phyloP scores from a whole-genome alignment of 2,888 invertebrate species.

The Pseudococcus jackbeardsleyi region DNA sequence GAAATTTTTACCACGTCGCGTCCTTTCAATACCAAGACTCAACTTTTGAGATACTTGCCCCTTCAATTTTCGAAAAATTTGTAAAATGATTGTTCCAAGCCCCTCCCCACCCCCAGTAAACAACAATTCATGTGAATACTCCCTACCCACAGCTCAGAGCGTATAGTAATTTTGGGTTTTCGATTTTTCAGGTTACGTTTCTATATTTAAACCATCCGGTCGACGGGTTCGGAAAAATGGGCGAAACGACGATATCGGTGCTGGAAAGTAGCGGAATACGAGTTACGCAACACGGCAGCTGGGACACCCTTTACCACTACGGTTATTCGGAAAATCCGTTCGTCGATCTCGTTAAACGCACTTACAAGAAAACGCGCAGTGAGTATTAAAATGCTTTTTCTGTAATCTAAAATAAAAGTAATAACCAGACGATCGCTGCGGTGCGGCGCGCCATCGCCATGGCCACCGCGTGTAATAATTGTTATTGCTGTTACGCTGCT shows the following conservation, averaged over 20 bases:
- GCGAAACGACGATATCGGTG: conserved; percentile 82
- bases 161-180: neutral
- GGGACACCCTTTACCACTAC: conserved; percentile 84
- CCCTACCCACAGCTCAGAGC: too few species aligned
- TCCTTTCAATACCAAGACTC: too few species aligned
- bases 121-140: neutral
- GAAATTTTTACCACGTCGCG: too few species aligned
- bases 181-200: conserved; percentile 80
- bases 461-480: too few species aligned
- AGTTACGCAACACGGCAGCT: conserved; percentile 76
- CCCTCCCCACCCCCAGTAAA: too few species aligned
- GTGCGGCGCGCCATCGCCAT: neutral
- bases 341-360: conserved; percentile 83
- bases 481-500: too few species aligned
- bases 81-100: too few species aligned
- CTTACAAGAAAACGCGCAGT: conserved; percentile 90
- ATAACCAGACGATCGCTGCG: neutral
- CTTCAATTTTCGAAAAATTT: too few species aligned
- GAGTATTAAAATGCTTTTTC: conserved; percentile 70
- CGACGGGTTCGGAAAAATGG: conserved; percentile 79
- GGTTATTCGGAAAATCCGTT: conserved; percentile 89
- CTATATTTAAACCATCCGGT: conserved; percentile 78
- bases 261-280: conserved; percentile 80
- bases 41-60: too few species aligned
- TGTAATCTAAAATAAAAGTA: conserved; percentile 5